These are phyloP conservation scores for Hirtodrosophila alboralis DNA, from an alignment of 2,888 invertebrate genomes.

Conservation along the genomic window DNA sequence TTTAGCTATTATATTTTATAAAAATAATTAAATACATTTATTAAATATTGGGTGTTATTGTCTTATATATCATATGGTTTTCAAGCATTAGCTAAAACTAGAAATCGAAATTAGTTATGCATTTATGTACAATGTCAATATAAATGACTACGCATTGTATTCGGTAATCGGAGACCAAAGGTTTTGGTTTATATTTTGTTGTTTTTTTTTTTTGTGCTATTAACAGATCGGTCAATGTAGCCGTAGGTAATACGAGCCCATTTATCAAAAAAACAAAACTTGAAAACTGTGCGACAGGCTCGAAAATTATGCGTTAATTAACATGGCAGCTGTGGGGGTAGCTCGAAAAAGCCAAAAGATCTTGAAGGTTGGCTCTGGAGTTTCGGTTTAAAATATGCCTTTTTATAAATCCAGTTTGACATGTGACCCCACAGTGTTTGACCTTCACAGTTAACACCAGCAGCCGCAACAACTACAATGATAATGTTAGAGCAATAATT, in stretches of 20 bases:
- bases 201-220: conserved; percentile 6
- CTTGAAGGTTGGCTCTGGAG: conserved; percentile 50
- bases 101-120: conserved; percentile 24
- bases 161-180: conserved; percentile 37
- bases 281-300: conserved; percentile 56
- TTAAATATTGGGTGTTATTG: background rate
- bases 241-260: conserved; percentile 46
- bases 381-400: conserved; percentile 54
- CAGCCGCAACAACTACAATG: conserved; percentile 18
- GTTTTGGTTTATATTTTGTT: conserved; percentile 18
- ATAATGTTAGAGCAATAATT: conserved; percentile 25
- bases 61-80: background rate
- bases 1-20: background rate
- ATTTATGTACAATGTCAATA: conserved; percentile 17
- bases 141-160: conserved; percentile 10
- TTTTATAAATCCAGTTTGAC: conserved; percentile 59
- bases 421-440: conserved; percentile 65
- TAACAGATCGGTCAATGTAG: conserved; percentile 36
- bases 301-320: conserved; percentile 72
- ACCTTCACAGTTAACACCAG: conserved; percentile 58
- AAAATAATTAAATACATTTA: too few species aligned
- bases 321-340: conserved; percentile 60
- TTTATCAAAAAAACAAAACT: conserved; percentile 59
- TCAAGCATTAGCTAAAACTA: background rate
- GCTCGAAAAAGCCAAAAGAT: conserved; percentile 13